Conservation (phyloP, 53 echinoderm and acorn worm genomes). For the Temnopleurus reevesii region DNA sequence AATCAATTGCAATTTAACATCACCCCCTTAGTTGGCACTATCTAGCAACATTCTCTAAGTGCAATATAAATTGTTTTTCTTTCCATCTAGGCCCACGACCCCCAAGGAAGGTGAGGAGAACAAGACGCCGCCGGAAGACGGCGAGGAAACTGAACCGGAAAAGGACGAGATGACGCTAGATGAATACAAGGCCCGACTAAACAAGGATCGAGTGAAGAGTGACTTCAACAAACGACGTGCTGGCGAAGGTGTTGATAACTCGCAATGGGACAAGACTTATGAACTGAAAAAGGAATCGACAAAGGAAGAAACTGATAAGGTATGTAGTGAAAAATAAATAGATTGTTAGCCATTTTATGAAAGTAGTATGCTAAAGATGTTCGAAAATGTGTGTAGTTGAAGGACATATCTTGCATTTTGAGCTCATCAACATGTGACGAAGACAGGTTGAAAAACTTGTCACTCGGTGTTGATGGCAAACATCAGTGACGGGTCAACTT, state of each 20-base stretch:
- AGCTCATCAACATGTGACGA: too few species aligned
- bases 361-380: too few species aligned
- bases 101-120: constrained; percentile 67
- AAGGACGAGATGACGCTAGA: constrained; percentile 96
- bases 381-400: too few species aligned
- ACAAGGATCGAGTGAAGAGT: constrained; percentile 73
- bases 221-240: constrained; percentile 85
- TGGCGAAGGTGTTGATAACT: constrained; percentile 92
- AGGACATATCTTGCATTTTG: too few species aligned
- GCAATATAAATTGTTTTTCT: background rate
- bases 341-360: too few species aligned
- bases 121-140: constrained; percentile 54
- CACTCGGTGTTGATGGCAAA: too few species aligned
- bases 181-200: constrained; percentile 85
- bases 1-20: too few species aligned
- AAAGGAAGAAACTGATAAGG: constrained; percentile 54
- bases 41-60: too few species aligned
- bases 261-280: constrained; percentile 85
- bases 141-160: constrained; percentile 82
- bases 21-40: too few species aligned
- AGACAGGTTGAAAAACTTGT: too few species aligned
- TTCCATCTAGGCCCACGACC: background rate
- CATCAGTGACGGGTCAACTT: too few species aligned
- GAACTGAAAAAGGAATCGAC: constrained; percentile 78
- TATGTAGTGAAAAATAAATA: too few species aligned